These are phyloP conservation scores for Eurois occulta DNA, from an alignment of 2,888 invertebrate genomes.

Conservation along the genomic window DNA sequence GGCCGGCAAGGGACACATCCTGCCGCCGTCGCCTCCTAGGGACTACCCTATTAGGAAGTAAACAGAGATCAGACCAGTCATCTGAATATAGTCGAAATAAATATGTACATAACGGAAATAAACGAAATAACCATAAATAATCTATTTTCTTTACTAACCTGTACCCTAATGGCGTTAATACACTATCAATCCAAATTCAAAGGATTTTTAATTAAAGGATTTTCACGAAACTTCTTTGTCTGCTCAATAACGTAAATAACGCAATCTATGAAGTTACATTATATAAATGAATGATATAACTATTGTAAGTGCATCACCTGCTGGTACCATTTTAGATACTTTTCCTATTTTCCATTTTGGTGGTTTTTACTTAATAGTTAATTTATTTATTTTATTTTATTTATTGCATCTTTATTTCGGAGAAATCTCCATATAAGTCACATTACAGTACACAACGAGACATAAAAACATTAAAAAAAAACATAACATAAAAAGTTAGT, in stretches of 20 bases:
- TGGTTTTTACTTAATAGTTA: no score
- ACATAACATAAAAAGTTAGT: no score
- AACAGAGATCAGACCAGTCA: neutral
- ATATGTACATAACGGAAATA: neutral
- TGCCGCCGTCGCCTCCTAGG: slow-evolving; percentile 70
- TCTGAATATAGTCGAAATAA: neutral
- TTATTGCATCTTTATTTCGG: no score
- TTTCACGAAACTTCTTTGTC: neutral
- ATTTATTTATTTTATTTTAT: no score
- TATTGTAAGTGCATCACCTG: neutral
- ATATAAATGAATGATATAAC: no score
- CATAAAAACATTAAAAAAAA: no score
- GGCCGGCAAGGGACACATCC: slow-evolving; percentile 70
- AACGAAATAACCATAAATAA: neutral
- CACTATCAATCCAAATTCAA: neutral
- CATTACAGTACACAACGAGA: no score
- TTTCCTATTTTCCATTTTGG: no score
- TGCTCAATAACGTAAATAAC: no score
- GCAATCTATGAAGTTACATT: no score
- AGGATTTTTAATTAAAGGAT: neutral
- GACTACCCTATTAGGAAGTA: slow-evolving; percentile 83
- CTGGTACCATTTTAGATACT: no score
- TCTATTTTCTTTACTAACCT: neutral
- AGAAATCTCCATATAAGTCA: no score
- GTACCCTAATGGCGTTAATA: neutral